Percentiles rank a stretch among this genome's conserved stretches.
phyloP scores from a whole-genome alignment of 2,888 invertebrate species.

The Danaus chrysippus region DNA sequence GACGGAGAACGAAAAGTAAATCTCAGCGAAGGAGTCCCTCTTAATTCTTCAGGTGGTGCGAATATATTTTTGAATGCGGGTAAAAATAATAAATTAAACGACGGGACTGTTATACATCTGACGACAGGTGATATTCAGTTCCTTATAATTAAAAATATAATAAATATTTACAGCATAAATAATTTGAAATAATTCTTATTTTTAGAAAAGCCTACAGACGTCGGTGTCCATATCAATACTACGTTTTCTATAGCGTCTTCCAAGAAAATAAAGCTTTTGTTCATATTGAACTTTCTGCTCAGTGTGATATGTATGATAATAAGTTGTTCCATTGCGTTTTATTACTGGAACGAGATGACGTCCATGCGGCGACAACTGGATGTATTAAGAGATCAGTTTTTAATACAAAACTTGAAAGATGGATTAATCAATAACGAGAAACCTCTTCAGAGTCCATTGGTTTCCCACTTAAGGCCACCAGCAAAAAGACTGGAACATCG shows the following conservation, averaged over 20 bases:
- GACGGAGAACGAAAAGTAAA: slow-evolving; percentile 65
- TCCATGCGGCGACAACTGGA: slow-evolving; percentile 64
- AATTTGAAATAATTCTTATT: slow-evolving; percentile 32
- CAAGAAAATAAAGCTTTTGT: slow-evolving; percentile 71
- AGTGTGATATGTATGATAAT: slow-evolving; percentile 63
- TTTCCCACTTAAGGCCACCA: slow-evolving; percentile 42
- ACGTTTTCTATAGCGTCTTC: slow-evolving; percentile 73
- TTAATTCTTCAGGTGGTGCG: slow-evolving; percentile 65
- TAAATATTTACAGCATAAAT: slow-evolving; percentile 18
- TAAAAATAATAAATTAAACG: slow-evolving; percentile 59
- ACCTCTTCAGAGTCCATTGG: slow-evolving; percentile 51
- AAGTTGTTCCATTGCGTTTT: slow-evolving; percentile 63
- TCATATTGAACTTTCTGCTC: slow-evolving; percentile 66
- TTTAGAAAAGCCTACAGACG: slow-evolving; percentile 66
- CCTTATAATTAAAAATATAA: slow-evolving; percentile 14
- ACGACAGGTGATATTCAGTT: slow-evolving; percentile 63
- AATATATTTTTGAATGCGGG: slow-evolving; percentile 71
- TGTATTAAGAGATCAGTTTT: slow-evolving; percentile 55
- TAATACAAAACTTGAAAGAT: slow-evolving; percentile 50
- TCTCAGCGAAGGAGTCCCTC: slow-evolving; percentile 64
- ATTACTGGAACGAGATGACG: slow-evolving; percentile 69
- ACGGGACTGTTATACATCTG: slow-evolving; percentile 70
- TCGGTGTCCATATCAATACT: slow-evolving; percentile 71
- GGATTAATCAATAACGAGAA: slow-evolving; percentile 39
- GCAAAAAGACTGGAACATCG: slow-evolving; percentile 42